These are phyloP conservation scores for Aurelia coerulea DNA, from an alignment of 30 jellyfish, hydroid and myxozoan species.

Conservation along the genomic window DNA sequence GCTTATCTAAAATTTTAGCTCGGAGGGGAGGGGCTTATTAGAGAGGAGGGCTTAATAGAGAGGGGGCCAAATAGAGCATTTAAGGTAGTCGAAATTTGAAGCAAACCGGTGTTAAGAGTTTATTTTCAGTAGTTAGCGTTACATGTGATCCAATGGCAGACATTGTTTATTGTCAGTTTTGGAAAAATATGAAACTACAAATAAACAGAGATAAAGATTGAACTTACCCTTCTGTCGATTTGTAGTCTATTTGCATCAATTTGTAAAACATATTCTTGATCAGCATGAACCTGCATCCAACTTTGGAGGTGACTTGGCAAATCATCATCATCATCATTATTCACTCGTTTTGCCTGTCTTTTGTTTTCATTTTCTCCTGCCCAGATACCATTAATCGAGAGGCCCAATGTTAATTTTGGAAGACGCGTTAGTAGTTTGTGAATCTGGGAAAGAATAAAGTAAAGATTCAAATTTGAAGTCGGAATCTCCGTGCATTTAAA, in stretches of 20 bases:
- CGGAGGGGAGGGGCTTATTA: no score
- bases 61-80: no score
- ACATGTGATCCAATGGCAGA: no score
- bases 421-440: background rate
- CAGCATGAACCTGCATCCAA: slow-evolving; percentile 82
- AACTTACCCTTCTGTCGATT: slow-evolving; percentile 34
- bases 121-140: no score
- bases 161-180: no score
- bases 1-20: no score
- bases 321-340: slow-evolving; percentile 41
- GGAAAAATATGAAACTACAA: no score
- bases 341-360: slow-evolving; percentile 28
- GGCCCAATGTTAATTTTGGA: slow-evolving; percentile 56
- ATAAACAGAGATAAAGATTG: no score
- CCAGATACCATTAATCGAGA: slow-evolving; percentile 72
- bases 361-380: slow-evolving; percentile 49
- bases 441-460: background rate
- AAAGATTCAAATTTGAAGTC: background rate
- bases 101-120: no score
- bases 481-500: background rate
- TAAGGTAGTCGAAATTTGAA: no score
- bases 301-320: slow-evolving; percentile 20
- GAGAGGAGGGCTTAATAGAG: no score
- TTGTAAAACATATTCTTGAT: slow-evolving; percentile 73
- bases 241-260: slow-evolving; percentile 73